phyloP scores from a whole-genome alignment of 2,113 vertebrate genomes.

The Pica pica region DNA sequence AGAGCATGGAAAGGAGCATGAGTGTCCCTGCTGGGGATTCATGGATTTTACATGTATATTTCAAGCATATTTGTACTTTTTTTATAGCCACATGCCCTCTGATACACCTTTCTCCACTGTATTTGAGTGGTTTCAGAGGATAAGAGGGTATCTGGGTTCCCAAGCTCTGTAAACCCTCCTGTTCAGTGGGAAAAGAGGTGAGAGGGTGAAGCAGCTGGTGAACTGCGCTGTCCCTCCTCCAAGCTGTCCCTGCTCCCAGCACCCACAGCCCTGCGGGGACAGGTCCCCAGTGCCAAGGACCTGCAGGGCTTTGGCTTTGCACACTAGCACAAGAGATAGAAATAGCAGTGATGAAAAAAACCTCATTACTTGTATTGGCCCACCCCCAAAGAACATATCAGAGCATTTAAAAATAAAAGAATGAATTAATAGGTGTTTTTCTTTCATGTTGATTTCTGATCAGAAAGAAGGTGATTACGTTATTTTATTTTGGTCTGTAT shows the following conservation, averaged over 20 bases:
- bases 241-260: neutral
- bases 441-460: neutral
- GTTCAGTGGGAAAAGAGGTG: neutral
- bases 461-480: neutral
- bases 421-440: neutral
- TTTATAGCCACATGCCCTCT: neutral
- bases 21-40: neutral
- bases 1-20: accelerated
- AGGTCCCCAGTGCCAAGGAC: neutral
- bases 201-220: neutral
- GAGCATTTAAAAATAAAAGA: conserved; percentile 2
- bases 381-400: neutral
- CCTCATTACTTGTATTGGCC: neutral
- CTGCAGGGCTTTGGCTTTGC: neutral
- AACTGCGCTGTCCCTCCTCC: accelerated
- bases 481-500: neutral
- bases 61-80: neutral
- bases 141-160: neutral
- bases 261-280: accelerated
- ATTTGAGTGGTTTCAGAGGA: neutral
- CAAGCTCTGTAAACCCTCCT: accelerated
- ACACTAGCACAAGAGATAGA: neutral
- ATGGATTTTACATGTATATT: neutral
- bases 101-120: neutral
- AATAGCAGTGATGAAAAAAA: neutral